A percentile compares a stretch with the other conserved stretches of the same genome.
Evolutionary conservation across 1,140 invertebrate genomes (phyloP).

Genomic region (Plodia interpunctella): DNA sequence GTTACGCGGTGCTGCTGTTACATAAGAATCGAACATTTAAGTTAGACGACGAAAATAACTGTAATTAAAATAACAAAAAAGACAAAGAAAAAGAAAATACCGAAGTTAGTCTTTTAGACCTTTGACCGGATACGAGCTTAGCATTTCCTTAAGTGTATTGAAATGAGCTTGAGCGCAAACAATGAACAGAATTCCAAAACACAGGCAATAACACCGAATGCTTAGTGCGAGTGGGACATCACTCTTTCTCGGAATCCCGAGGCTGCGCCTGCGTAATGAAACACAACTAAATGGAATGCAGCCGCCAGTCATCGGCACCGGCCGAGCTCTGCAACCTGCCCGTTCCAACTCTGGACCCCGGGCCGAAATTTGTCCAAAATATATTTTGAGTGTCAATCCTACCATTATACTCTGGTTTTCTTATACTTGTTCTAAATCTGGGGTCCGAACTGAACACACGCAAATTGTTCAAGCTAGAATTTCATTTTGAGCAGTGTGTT

Average conservation of each 20-base stretch:
- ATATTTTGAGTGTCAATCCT: no score
- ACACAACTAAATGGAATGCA: slow-evolving; percentile 66
- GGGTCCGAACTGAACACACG: no score
- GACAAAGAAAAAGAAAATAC: neutral
- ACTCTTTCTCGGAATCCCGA: slow-evolving; percentile 64
- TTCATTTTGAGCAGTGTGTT: no score
- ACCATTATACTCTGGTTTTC: no score
- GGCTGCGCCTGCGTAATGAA: slow-evolving; percentile 62
- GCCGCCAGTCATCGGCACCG: slow-evolving; percentile 34
- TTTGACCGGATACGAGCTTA: slow-evolving; percentile 54
- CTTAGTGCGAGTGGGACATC: slow-evolving; percentile 64
- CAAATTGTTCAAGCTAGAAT: no score
- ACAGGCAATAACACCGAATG: slow-evolving; percentile 59
- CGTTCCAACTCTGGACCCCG: no score
- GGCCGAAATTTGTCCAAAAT: no score
- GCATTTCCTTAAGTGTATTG: slow-evolving; percentile 58
- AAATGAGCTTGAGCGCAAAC: slow-evolving; percentile 64
- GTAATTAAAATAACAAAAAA: slow-evolving; percentile 1
- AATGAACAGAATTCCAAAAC: slow-evolving; percentile 71
- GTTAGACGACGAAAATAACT: neutral
- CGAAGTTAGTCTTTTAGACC: slow-evolving; percentile 24
- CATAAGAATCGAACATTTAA: neutral
- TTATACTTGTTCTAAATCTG: no score
- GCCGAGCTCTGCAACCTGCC: neutral
- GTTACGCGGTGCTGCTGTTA: no score